Conservation (phyloP, 2,113 vertebrate species). For the Rhea americana region DNA sequence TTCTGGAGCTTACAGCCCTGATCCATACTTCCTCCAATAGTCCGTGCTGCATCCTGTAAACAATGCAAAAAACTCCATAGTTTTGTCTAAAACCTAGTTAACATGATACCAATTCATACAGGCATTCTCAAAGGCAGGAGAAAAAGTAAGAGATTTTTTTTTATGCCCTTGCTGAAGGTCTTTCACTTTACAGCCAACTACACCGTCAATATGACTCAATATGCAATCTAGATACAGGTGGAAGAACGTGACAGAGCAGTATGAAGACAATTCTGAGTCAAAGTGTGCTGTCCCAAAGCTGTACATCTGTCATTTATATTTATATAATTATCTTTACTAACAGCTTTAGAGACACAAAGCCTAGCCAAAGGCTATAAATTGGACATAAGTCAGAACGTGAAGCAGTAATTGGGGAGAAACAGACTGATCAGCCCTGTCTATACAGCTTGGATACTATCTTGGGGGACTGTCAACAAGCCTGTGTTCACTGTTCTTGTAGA, state of each 20-base stretch:
- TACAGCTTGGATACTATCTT: neutral
- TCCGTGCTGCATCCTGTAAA: neutral
- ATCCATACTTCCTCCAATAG: neutral
- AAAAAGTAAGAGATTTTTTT: neutral
- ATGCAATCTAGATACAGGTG: conserved; percentile 54
- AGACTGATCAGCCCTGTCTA: neutral
- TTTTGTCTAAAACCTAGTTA: neutral
- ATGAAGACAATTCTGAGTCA: conserved; percentile 54
- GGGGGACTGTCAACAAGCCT: neutral
- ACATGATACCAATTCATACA: neutral
- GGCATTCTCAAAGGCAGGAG: neutral
- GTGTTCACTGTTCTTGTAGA: neutral
- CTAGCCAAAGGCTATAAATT: conserved; percentile 53
- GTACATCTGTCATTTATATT: conserved; percentile 48
- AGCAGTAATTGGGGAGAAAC: neutral
- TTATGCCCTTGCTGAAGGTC: conserved; percentile 55
- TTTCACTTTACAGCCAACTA: conserved; percentile 34
- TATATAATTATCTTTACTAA: conserved; percentile 53
- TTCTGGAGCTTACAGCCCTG: neutral
- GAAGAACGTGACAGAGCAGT: conserved; percentile 49
- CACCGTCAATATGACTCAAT: conserved; percentile 64
- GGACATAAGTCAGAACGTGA: neutral
- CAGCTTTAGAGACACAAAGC: conserved; percentile 56
- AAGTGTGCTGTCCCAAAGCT: conserved; percentile 35
- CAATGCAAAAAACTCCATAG: neutral